Evolutionary conservation across 1,140 invertebrate genomes (phyloP).

Genomic region (Pachypeltis micranthus): DNA sequence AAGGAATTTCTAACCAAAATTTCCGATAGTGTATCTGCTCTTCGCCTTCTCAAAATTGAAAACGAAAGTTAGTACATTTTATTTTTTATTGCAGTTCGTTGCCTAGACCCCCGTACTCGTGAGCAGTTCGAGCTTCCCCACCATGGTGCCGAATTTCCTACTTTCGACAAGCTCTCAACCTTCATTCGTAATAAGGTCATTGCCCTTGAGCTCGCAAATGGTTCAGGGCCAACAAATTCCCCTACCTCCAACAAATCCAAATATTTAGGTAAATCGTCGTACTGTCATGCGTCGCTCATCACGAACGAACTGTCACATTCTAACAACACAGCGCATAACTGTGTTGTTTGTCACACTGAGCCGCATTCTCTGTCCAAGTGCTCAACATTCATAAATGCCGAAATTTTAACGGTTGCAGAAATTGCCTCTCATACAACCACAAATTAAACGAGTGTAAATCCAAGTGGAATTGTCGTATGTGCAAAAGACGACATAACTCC

Average conservation of each 20-base stretch:
- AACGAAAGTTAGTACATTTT: too few species aligned
- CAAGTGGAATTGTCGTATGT: neutral
- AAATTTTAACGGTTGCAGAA: too few species aligned
- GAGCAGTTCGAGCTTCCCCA: neutral
- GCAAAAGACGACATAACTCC: neutral
- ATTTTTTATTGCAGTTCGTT: neutral
- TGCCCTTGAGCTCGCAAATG: neutral
- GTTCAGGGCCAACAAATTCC: neutral
- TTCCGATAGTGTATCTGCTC: neutral
- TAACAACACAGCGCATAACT: too few species aligned
- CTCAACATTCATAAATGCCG: too few species aligned
- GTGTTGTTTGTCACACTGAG: too few species aligned
- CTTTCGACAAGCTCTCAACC: neutral
- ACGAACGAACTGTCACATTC: neutral
- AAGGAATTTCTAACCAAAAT: neutral
- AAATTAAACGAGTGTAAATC: neutral
- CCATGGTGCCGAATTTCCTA: neutral
- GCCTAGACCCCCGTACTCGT: neutral
- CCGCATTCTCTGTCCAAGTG: too few species aligned
- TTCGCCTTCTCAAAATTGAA: neutral
- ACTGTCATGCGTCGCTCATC: too few species aligned
- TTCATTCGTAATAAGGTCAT: neutral
- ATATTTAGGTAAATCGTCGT: neutral
- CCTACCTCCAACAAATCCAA: neutral
- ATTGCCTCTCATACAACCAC: too few species aligned